A percentile compares a stretch with the other conserved stretches of the same genome.
phyloP scores from a whole-genome alignment of 2,888 invertebrate genomes.

The Melinaea menophilus region DNA sequence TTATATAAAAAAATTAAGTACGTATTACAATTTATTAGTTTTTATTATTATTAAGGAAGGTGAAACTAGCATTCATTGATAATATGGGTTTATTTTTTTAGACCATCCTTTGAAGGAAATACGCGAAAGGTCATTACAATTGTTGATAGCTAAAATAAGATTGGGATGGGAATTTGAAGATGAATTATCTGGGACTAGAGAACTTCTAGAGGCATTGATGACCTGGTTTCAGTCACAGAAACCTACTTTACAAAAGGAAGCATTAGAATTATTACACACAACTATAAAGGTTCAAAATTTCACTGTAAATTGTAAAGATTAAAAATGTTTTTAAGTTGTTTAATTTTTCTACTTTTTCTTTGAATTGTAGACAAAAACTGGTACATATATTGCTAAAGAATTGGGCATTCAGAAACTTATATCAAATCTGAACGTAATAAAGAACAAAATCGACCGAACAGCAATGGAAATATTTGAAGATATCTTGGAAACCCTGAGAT shows the following conservation, averaged over 20 bases:
- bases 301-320: conserved; percentile 6
- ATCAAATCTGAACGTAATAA: conserved; percentile 58
- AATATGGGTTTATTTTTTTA: conserved; percentile 36
- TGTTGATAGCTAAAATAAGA: conserved; percentile 79
- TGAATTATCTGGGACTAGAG: conserved; percentile 77
- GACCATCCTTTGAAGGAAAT: conserved; percentile 79
- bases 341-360: conserved; percentile 35
- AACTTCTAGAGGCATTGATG: conserved; percentile 77
- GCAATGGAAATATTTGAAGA: conserved; percentile 62
- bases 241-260: conserved; percentile 75
- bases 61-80: neutral
- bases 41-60: neutral
- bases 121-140: conserved; percentile 73
- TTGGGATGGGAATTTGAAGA: conserved; percentile 80
- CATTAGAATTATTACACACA: conserved; percentile 74
- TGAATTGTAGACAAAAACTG: conserved; percentile 66
- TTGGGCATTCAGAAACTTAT: conserved; percentile 64
- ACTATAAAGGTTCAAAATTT: conserved; percentile 72
- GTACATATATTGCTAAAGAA: conserved; percentile 70
- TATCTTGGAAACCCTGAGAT: conserved; percentile 61
- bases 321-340: conserved; percentile 2
- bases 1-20: conserved; percentile 63
- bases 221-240: conserved; percentile 80
- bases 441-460: conserved; percentile 58
- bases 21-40: conserved; percentile 27